phyloP scores from a whole-genome alignment of 2,113 vertebrate genomes.

The Labeo rohita region DNA sequence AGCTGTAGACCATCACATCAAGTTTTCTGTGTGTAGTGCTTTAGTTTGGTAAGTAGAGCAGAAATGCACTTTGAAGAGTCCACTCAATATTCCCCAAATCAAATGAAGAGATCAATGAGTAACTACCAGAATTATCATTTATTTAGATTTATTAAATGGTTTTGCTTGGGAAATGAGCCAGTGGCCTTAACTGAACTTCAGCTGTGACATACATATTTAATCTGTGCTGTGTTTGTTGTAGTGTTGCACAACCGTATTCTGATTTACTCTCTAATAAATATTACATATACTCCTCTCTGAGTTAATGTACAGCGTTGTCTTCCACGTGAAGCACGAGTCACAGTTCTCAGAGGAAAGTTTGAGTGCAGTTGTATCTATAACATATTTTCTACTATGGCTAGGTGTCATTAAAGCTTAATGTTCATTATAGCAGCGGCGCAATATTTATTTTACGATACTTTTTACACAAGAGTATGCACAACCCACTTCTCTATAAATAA shows the following conservation, averaged over 20 bases:
- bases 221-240: slow-evolving; percentile 19
- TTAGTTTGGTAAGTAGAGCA: not conserved
- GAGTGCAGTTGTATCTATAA: slow-evolving; percentile 46
- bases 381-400: slow-evolving; percentile 56
- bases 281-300: not conserved
- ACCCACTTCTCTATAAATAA: slow-evolving; percentile 65
- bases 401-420: slow-evolving; percentile 60
- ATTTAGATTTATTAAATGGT: not conserved
- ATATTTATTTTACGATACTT: slow-evolving; percentile 63
- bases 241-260: not conserved
- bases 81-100: not conserved
- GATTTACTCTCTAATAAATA: not conserved
- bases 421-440: slow-evolving; percentile 45
- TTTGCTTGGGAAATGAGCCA: not conserved
- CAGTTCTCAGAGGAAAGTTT: slow-evolving; percentile 55
- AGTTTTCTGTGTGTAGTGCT: not conserved
- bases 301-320: slow-evolving; percentile 49
- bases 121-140: not conserved
- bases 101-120: slow-evolving; percentile 4
- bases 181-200: slow-evolving; percentile 1
- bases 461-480: slow-evolving; percentile 43
- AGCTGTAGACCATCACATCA: not conserved
- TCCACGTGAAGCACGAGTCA: not conserved
- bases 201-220: not conserved
- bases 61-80: not conserved